Evolutionary conservation across 2,113 vertebrate genomes (phyloP), one percentile per base, ranked within the genome.

Genomic region (Cyanoramphus novaezelandiae): DNA sequence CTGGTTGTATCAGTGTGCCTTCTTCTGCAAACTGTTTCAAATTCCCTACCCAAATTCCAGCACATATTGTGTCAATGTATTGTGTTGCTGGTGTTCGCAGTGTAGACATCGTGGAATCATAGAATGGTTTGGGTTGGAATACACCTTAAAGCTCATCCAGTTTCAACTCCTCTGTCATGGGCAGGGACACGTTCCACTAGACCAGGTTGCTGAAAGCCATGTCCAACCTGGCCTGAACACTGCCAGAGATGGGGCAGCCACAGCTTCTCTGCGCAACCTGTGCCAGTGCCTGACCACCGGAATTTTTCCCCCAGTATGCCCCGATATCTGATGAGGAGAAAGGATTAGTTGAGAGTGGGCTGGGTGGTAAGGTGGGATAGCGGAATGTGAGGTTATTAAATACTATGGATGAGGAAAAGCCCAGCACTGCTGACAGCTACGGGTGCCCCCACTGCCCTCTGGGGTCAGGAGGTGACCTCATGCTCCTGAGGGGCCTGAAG

Each of bases 401-500:
- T 47, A 50, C 10, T 55, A 10, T 21, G 46, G 68, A 39, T 83
- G 67, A 93, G 67, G 84, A 77, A 69, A 85, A 88, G 50, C 75
- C 31, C 1, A 0, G 53, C 49, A 57, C n/a, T 0, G 25, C 68
- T 86, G 95, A 52, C 41, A 87, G 94, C 82, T 55, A 2, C 1
- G 55, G 43, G n/a, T 94, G 91, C 52, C 92, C 88, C 11, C 0
- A 1, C 62, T 79, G 89, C 84, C 89, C 93, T 97, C 62, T 2
- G 23, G 80, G 95, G 93, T 96, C 93, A 90, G 87, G 65, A 96
- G 95, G 93, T 95, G 90, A 95, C 63, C 23, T 68, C 13, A 13
- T 27, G 85, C 25, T 93, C 85, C 90, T 55, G 64, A 90, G 79
- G 67, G 59, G 75, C 90, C 93, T 72, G 79, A 44, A 74, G 85